Base-by-base conservation (phyloP, 2,113 vertebrate species). In the Gambusia affinis region DNA sequence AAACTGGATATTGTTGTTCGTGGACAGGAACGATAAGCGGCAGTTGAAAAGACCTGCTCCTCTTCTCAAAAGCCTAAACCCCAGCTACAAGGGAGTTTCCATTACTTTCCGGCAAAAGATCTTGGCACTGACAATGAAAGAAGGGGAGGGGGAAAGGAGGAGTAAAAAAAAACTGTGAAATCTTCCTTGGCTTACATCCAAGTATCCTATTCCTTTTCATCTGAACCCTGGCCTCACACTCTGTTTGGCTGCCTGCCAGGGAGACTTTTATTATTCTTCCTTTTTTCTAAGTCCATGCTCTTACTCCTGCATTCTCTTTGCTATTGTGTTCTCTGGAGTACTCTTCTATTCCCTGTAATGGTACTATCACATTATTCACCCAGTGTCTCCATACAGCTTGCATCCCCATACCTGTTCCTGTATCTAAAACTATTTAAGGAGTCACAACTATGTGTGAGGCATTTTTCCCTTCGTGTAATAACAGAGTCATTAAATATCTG, bases 21-120 rank as follows among this genome's bases (percentile, higher is more conserved):
- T 71, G 54, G 33, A 64, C 79, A 57, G 72, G 39, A 74, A 85
- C 81, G 70, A 85, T 64, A 80, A 81, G 61, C 69, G 72, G 70
- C 60, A 61, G 81, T 86, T 87, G 75, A 78, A 71, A 61, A 85
- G 67, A 83, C 73, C 27, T 29, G 42, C 76, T 82, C 70, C 60
- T 82, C 81, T 77, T 60, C 44, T 73, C 60, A 28, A 42, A 80
- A 70, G 69, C 39, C 81, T 84, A 65, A 87, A 80, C 68, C 2
- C 64, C 62, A 65, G 78, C 82, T 90, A 83, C 84, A 82, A 73
- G 84, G 84, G 88, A 91, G 87, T 90, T 92, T 92, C 90, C 88
- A 89, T 93, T 94, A 90, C 89, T 88, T 89, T 87, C 80, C 90
- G 90, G 88, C 86, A 85, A 89, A 90, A 84, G 82, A 88, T 92